A percentile compares a stretch with the other conserved stretches of the same genome.
Conservation (phyloP, 2,113 vertebrate genomes). For the Raja brachyura region DNA sequence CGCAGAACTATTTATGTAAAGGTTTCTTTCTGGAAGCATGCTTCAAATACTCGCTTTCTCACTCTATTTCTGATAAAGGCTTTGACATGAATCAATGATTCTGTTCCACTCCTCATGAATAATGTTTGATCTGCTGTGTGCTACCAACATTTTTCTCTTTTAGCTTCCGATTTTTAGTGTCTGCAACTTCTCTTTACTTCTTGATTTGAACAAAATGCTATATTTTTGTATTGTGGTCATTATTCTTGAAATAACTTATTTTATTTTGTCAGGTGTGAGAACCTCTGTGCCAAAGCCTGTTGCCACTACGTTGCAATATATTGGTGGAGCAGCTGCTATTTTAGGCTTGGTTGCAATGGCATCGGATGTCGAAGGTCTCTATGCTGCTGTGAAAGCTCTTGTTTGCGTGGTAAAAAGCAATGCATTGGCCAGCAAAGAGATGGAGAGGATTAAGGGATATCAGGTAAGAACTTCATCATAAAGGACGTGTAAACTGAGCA, state of each 20-base stretch:
- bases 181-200: background rate
- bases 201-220: background rate
- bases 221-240: background rate
- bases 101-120: too few relatives aligned
- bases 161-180: too few relatives aligned
- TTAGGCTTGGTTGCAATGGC: constrained; percentile 96
- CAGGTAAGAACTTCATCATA: constrained; percentile 61
- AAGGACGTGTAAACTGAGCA: background rate
- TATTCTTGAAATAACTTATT: constrained; percentile 42
- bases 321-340: constrained; percentile 92
- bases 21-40: too few relatives aligned
- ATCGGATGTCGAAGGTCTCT: constrained; percentile 92
- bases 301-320: constrained; percentile 89
- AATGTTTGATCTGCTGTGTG: too few relatives aligned
- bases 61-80: too few relatives aligned
- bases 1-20: too few relatives aligned
- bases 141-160: background rate
- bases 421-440: constrained; percentile 93
- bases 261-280: constrained; percentile 72
- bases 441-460: constrained; percentile 97
- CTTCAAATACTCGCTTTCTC: too few relatives aligned
- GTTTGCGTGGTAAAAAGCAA: constrained; percentile 98
- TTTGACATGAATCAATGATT: too few relatives aligned
- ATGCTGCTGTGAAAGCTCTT: constrained; percentile 92
- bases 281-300: constrained; percentile 90